A percentile compares a stretch with the other conserved stretches of the same genome.
Evolutionary conservation across 2,113 vertebrate species (phyloP).

Genomic region (Mormoops blainvillei): DNA sequence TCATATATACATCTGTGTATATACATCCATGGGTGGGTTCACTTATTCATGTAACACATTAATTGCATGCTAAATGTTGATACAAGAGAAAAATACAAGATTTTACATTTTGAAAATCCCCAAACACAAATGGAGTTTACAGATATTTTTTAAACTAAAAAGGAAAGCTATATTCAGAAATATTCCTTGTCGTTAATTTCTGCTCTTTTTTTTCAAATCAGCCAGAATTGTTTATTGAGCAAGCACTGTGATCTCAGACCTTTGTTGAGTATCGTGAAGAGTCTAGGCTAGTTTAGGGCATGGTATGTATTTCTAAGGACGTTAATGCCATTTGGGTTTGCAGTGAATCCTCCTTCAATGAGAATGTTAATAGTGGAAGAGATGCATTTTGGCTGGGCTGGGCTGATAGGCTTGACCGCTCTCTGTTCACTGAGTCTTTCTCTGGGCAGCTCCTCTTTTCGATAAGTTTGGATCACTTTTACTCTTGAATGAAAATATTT

Average conservation of each 20-base stretch:
- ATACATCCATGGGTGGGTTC: not conserved
- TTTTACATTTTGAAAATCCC: not conserved
- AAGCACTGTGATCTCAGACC: not conserved
- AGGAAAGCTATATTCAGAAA: not conserved
- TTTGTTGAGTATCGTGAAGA: not conserved
- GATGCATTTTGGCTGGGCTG: not conserved
- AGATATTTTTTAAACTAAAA: not conserved
- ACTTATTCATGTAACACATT: not conserved
- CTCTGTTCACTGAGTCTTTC: not conserved
- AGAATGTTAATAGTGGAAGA: not conserved
- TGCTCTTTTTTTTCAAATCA: not conserved
- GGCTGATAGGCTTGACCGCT: not conserved
- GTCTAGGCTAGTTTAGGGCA: not conserved
- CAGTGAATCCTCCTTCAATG: not conserved
- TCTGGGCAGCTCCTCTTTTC: not conserved
- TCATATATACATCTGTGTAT: not conserved
- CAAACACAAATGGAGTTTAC: not conserved
- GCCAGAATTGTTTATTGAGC: not conserved
- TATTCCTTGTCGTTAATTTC: not conserved
- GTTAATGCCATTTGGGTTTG: not conserved
- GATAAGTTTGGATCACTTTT: not conserved
- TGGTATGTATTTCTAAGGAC: not conserved
- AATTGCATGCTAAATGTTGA: not conserved
- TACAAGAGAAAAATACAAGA: not conserved
- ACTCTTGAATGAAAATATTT: not conserved